Evolutionary conservation across 2,888 invertebrate genomes (phyloP).

Genomic region (Dascillus cervinus): DNA sequence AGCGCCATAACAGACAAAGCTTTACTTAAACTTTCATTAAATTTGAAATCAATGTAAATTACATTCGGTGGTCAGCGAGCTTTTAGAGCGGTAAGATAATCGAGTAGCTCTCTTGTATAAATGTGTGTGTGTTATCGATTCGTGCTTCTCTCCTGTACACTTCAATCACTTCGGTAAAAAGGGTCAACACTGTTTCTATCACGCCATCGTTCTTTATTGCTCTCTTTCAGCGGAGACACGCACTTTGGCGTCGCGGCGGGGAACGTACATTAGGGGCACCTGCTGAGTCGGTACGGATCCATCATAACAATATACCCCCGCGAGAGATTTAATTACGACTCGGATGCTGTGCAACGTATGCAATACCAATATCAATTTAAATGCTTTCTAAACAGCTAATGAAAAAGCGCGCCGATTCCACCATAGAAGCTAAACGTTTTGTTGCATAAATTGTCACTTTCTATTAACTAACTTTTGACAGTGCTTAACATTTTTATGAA

Average conservation of each 20-base stretch:
- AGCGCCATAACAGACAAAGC: constrained; percentile 28
- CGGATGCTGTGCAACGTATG: constrained; percentile 10
- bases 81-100: constrained; percentile 34
- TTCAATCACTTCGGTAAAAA: constrained; percentile 23
- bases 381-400: too few relatives aligned
- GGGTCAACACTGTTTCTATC: constrained; percentile 27
- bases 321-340: constrained; percentile 13
- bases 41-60: constrained; percentile 39
- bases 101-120: too few relatives aligned
- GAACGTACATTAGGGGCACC: constrained; percentile 12
- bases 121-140: constrained; percentile 27
- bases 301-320: constrained; percentile 10
- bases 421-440: too few relatives aligned
- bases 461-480: too few relatives aligned
- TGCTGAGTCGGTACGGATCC: constrained; percentile 13
- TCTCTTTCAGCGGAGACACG: constrained; percentile 18
- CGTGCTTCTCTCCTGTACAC: too few relatives aligned
- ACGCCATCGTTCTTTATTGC: constrained; percentile 23
- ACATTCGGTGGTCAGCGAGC: constrained; percentile 36
- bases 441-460: too few relatives aligned
- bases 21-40: constrained; percentile 37
- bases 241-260: constrained; percentile 13
- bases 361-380: constrained; percentile 8
- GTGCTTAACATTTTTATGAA: too few relatives aligned
- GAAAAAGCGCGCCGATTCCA: too few relatives aligned